A percentile compares a stretch with the other conserved stretches of the same genome.
phyloP scores from a whole-genome alignment of 2,113 vertebrate species.

The Pseudopodoces humilis region DNA sequence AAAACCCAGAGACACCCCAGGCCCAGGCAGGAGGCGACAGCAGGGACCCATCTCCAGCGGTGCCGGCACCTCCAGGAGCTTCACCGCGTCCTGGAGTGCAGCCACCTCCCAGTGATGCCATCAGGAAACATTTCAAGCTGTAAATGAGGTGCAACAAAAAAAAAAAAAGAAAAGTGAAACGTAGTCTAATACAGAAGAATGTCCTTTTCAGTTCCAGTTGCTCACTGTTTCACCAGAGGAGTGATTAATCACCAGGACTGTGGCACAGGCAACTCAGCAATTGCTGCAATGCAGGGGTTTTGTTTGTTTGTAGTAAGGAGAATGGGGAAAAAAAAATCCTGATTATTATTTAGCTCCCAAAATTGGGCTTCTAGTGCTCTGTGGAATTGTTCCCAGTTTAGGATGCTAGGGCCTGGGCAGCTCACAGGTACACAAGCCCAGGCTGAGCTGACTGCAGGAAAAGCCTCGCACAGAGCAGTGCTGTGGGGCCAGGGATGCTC shows the following conservation, averaged over 20 bases:
- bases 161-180: background rate
- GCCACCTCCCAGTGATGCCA: background rate
- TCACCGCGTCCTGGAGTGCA: rapidly evolving
- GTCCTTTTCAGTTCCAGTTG: background rate
- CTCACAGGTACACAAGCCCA: rapidly evolving
- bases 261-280: background rate
- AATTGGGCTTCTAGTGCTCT: background rate
- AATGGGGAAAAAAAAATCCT: background rate
- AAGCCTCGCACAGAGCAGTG: rapidly evolving
- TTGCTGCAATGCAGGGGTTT: conserved; percentile 63
- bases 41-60: background rate
- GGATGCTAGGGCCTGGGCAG: background rate
- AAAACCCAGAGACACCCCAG: background rate
- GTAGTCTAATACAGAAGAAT: background rate
- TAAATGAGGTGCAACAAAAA: background rate
- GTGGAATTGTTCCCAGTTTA: background rate
- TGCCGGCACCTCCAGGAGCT: background rate
- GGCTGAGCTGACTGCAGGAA: background rate
- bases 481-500: background rate
- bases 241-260: conserved; percentile 56
- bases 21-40: background rate
- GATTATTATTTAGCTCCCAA: background rate
- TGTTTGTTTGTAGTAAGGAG: conserved; percentile 21
- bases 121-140: background rate
- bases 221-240: conserved; percentile 36